These are phyloP conservation scores for Myanophis thanlyinensis DNA, from an alignment of 2,113 vertebrate genomes.

Conservation along the genomic window DNA sequence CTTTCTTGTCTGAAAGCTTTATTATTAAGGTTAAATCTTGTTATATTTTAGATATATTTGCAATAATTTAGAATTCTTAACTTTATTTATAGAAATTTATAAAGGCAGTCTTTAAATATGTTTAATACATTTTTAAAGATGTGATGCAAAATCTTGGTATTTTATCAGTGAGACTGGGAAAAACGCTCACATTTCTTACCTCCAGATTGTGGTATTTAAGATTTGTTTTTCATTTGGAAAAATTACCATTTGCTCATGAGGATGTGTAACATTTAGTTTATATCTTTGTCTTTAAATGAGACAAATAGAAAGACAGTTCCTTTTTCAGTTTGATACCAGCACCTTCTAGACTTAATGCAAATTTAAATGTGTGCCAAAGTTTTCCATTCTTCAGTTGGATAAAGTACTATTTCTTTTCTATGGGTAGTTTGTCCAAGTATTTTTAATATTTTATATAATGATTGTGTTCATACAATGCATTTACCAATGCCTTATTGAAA, in stretches of 20 bases:
- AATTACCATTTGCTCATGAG: neutral
- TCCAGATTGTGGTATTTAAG: neutral
- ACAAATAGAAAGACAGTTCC: neutral
- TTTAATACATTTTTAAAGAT: neutral
- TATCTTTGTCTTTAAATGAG: neutral
- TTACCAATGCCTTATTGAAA: neutral
- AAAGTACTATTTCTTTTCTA: neutral
- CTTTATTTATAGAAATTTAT: neutral
- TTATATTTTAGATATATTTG: neutral
- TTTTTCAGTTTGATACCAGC: neutral
- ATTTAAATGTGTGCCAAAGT: neutral
- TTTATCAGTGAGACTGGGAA: neutral
- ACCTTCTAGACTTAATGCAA: neutral
- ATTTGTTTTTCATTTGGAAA: neutral
- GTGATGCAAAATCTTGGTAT: neutral
- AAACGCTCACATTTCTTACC: neutral
- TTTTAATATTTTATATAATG: neutral
- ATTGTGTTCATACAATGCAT: neutral
- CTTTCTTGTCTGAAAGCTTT: neutral
- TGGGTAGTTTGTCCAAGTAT: neutral
- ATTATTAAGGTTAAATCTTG: neutral
- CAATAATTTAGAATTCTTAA: slow-evolving; percentile 5
- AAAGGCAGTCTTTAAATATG: neutral
- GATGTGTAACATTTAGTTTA: neutral
- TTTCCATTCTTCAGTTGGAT: neutral